These are phyloP conservation scores for Latrodectus geometricus DNA, from an alignment of 1,140 invertebrate species.

Conservation along the genomic window DNA sequence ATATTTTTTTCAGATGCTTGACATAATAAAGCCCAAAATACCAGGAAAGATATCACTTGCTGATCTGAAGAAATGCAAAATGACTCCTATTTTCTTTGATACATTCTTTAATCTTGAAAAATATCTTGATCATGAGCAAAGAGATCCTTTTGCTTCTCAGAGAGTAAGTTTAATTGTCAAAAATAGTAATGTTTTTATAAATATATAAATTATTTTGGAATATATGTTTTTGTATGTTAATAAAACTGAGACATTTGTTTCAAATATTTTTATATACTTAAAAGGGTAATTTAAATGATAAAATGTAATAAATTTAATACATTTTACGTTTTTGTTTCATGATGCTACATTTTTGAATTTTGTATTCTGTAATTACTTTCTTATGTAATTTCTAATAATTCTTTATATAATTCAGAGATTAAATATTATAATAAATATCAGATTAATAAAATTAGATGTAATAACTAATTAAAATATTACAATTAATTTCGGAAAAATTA, in stretches of 20 bases:
- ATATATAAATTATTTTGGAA: background rate
- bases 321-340: background rate
- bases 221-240: too few species aligned
- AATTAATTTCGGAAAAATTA: too few species aligned
- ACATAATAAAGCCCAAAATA: constrained; percentile 91
- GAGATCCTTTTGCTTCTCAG: constrained; percentile 92
- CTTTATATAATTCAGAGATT: too few species aligned
- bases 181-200: background rate
- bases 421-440: too few species aligned
- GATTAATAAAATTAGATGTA: too few species aligned
- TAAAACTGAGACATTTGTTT: too few species aligned
- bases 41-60: constrained; percentile 86
- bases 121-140: constrained; percentile 98
- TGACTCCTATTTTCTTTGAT: constrained; percentile 96
- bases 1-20: constrained; percentile 83
- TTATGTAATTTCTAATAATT: too few species aligned
- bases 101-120: constrained; percentile 99
- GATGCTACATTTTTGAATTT: background rate
- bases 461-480: too few species aligned
- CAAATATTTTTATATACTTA: background rate
- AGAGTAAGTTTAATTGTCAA: constrained; percentile 67
- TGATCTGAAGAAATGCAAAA: constrained; percentile 94
- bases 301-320: background rate
- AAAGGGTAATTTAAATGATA: background rate
- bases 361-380: too few species aligned